Conservation (phyloP, 2,888 invertebrate genomes). For the Gastrophysa polygoni region DNA sequence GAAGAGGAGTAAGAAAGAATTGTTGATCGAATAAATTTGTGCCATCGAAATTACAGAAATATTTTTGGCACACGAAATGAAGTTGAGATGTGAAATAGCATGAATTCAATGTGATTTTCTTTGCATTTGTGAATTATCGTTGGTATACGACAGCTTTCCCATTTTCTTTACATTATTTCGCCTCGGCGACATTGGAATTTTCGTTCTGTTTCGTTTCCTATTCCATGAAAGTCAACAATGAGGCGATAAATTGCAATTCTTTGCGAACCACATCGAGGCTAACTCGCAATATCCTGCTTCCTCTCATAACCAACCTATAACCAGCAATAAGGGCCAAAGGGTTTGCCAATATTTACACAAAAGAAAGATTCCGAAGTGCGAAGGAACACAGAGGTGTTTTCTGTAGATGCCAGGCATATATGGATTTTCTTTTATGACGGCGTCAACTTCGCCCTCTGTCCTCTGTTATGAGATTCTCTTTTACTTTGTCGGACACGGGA, state of each 20-base stretch:
- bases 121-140: no score
- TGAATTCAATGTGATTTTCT: no score
- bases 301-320: conserved; percentile 11
- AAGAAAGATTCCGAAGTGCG: not conserved
- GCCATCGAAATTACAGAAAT: no score
- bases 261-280: not conserved
- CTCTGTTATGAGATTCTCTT: not conserved
- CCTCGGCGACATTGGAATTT: not conserved
- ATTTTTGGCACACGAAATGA: no score
- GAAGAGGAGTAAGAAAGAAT: no score
- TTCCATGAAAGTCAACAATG: not conserved
- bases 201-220: not conserved
- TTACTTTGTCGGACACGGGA: not conserved
- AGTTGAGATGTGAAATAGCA: no score
- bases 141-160: no score
- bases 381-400: not conserved
- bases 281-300: conserved; percentile 14
- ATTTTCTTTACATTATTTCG: not conserved
- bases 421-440: not conserved
- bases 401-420: not conserved
- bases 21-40: no score
- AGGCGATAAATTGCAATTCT: not conserved
- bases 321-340: conserved; percentile 1
- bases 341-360: conserved; percentile 9
- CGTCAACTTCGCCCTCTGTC: not conserved